These are phyloP conservation scores for Spodoptera picta DNA, from an alignment of 2,888 invertebrate species.

Conservation along the genomic window DNA sequence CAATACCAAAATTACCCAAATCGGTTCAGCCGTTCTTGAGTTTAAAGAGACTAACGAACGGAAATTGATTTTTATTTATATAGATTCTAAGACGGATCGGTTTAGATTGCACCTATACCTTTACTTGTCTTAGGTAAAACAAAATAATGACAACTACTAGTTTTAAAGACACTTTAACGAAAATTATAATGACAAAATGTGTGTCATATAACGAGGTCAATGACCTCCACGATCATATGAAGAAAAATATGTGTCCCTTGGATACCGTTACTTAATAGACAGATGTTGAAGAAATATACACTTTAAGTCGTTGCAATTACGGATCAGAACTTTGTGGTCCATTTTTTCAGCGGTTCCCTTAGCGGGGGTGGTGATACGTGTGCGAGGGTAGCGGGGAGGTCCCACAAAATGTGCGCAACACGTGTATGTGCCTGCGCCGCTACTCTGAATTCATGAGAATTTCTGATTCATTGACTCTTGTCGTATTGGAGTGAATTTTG, in stretches of 20 bases:
- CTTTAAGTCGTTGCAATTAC: constrained; percentile 56
- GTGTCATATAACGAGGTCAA: constrained; percentile 64
- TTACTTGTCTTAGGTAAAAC: too few species aligned
- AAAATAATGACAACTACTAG: background rate
- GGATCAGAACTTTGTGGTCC: constrained; percentile 64
- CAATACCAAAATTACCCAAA: too few species aligned
- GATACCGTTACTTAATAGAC: constrained; percentile 46
- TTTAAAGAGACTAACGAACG: too few species aligned
- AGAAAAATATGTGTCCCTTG: constrained; percentile 68
- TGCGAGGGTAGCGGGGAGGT: constrained; percentile 67
- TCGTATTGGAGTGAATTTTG: constrained; percentile 63
- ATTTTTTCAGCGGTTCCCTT: constrained; percentile 83
- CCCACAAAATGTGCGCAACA: constrained; percentile 80
- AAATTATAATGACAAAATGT: constrained; percentile 33
- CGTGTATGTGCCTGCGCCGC: constrained; percentile 73
- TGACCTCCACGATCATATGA: constrained; percentile 62
- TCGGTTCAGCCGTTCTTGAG: too few species aligned
- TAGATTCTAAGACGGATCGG: too few species aligned
- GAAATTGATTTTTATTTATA: too few species aligned
- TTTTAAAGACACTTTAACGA: background rate
- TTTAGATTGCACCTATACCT: too few species aligned
- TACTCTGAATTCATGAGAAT: constrained; percentile 80
- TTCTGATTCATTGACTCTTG: constrained; percentile 82
- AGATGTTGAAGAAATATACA: constrained; percentile 33
- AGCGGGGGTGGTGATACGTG: constrained; percentile 68